Evolutionary conservation across 2,113 vertebrate species (phyloP).

Genomic region (Gopherus evgoodei): DNA sequence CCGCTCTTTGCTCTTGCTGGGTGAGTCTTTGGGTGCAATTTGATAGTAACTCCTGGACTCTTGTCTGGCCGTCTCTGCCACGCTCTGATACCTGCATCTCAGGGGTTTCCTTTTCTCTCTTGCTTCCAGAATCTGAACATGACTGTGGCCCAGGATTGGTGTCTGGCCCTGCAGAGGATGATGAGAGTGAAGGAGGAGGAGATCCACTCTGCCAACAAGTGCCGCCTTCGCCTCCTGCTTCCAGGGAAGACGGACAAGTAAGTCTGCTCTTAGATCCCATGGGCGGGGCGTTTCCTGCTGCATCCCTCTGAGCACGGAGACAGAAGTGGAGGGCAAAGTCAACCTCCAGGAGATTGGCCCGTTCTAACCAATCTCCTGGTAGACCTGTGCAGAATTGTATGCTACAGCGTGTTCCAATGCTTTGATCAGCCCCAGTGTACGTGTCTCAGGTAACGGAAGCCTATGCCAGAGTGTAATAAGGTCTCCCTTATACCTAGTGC

Average conservation of each 20-base stretch:
- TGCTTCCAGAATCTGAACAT: slow-evolving; percentile 91
- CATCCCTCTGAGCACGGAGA: background rate
- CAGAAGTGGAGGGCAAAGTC: too few relatives aligned
- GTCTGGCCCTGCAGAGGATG: slow-evolving; percentile 93
- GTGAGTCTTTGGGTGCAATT: background rate
- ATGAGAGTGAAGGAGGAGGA: slow-evolving; percentile 96
- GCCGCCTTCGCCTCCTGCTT: slow-evolving; percentile 92
- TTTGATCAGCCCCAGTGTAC: background rate
- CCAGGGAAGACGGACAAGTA: slow-evolving; percentile 95
- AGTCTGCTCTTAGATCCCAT: slow-evolving; percentile 36
- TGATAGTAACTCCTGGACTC: background rate
- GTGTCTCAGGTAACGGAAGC: background rate
- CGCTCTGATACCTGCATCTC: background rate
- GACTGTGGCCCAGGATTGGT: slow-evolving; percentile 96
- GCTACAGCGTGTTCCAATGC: background rate
- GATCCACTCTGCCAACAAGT: slow-evolving; percentile 96
- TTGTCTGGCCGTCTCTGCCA: background rate
- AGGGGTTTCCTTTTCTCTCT: background rate
- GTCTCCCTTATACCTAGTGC: background rate
- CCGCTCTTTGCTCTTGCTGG: background rate
- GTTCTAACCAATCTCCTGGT: background rate
- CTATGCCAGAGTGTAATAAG: background rate
- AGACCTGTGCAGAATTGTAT: background rate
- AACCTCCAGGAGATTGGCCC: too few relatives aligned
- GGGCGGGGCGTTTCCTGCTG: too few relatives aligned